Conservation (phyloP, 2,113 vertebrate species). For the Ameiurus melas region DNA sequence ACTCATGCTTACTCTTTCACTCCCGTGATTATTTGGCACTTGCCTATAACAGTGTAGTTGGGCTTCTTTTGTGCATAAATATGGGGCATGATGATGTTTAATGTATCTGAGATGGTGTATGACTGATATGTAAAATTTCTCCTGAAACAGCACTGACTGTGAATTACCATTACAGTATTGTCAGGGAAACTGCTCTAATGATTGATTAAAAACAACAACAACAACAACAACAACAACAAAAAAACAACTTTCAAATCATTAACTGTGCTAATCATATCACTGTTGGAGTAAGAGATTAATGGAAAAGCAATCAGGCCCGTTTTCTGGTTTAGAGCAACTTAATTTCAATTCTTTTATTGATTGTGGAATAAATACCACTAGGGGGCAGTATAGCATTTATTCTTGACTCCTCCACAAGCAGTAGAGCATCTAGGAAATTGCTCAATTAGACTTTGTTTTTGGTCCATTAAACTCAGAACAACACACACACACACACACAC, state of each 20-base stretch:
- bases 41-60: background rate
- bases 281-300: background rate
- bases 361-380: slow-evolving; percentile 26
- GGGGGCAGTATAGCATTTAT: slow-evolving; percentile 59
- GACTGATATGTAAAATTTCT: background rate
- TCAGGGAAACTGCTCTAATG: background rate
- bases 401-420: slow-evolving; percentile 18
- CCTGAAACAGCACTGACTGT: no score
- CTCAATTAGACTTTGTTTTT: slow-evolving; percentile 62
- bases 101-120: background rate
- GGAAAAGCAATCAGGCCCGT: background rate
- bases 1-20: background rate
- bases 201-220: no score
- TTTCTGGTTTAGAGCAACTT: background rate
- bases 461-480: slow-evolving; percentile 32
- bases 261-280: no score
- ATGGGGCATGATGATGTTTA: background rate
- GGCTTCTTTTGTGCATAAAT: background rate
- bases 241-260: background rate
- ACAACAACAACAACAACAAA: no score
- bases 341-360: background rate
- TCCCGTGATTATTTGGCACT: background rate
- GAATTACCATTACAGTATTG: background rate
- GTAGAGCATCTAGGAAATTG: slow-evolving; percentile 47
- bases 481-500: slow-evolving; percentile 26